Evolutionary conservation across 2,888 invertebrate species (phyloP).

Genomic region (Amorpha juglandis): DNA sequence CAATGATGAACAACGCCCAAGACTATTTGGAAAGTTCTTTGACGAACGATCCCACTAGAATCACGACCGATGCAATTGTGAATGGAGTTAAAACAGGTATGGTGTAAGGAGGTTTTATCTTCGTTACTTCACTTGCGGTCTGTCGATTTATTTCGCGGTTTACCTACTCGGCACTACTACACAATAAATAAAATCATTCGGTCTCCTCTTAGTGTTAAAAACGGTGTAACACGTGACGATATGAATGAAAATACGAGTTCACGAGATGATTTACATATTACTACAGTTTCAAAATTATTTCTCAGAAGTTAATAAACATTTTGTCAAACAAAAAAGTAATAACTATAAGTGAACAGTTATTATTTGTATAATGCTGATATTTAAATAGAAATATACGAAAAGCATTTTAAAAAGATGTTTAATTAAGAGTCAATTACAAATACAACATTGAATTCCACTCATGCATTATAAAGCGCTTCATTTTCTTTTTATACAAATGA

Average conservation of each 20-base stretch:
- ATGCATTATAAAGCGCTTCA: too few relatives aligned
- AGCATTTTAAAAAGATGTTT: too few relatives aligned
- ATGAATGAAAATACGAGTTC: not conserved
- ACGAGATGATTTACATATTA: not conserved
- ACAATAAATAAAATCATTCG: not conserved
- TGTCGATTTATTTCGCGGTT: not conserved
- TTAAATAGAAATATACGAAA: too few relatives aligned
- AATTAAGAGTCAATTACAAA: too few relatives aligned
- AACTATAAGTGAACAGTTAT: too few relatives aligned
- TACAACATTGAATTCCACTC: too few relatives aligned
- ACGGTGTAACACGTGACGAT: not conserved
- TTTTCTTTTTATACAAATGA: too few relatives aligned
- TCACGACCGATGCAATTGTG: not conserved
- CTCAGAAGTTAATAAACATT: too few relatives aligned
- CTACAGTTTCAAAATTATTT: not conserved
- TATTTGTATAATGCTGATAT: too few relatives aligned
- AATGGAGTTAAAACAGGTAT: conserved; percentile 2
- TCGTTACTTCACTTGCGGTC: not conserved
- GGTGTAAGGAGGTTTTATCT: not conserved
- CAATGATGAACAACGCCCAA: too few relatives aligned
- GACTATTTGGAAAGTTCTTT: not conserved
- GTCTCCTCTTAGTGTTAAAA: not conserved
- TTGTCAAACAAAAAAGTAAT: too few relatives aligned
- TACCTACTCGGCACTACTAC: not conserved
- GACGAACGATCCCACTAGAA: not conserved